Percentiles rank a stretch among this genome's conserved stretches.
Conservation (phyloP, 2,797 vertebrate genomes). For the Capromys pilorides region DNA sequence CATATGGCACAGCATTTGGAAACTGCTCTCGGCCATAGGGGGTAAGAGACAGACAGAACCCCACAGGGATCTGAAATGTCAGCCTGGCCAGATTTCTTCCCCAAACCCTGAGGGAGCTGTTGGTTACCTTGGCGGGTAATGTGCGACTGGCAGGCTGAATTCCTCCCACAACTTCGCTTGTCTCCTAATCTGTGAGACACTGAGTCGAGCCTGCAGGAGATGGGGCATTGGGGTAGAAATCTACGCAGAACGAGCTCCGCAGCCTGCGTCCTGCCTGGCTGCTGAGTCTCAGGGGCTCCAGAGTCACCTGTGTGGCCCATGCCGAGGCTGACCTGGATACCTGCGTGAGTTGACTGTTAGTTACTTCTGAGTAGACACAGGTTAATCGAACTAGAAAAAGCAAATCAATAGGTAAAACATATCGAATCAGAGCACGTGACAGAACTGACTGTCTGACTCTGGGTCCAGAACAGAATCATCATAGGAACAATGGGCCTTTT, state of each 20-base stretch:
- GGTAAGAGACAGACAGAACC: conserved; percentile 40
- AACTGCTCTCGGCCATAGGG: neutral
- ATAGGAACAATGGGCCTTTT: neutral
- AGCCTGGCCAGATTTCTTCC: conserved; percentile 51
- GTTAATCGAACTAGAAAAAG: neutral
- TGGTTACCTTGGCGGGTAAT: conserved; percentile 62
- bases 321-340: neutral
- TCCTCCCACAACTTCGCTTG: conserved; percentile 59
- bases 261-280: neutral
- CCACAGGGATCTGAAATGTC: conserved; percentile 57
- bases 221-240: conserved; percentile 57
- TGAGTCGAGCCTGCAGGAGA: neutral
- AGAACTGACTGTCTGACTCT: neutral
- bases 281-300: neutral
- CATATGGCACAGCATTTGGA: conserved; percentile 33
- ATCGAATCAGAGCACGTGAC: neutral
- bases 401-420: neutral
- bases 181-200: conserved; percentile 58
- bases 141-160: conserved; percentile 37
- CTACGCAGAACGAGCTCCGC: neutral
- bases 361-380: neutral
- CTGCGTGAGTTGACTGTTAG: neutral
- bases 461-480: neutral
- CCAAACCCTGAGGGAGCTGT: conserved; percentile 59
- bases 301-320: neutral